A percentile compares a stretch with the other conserved stretches of the same genome.
Evolutionary conservation across 2,888 invertebrate genomes (phyloP).

Genomic region (Agrilus biguttatus): DNA sequence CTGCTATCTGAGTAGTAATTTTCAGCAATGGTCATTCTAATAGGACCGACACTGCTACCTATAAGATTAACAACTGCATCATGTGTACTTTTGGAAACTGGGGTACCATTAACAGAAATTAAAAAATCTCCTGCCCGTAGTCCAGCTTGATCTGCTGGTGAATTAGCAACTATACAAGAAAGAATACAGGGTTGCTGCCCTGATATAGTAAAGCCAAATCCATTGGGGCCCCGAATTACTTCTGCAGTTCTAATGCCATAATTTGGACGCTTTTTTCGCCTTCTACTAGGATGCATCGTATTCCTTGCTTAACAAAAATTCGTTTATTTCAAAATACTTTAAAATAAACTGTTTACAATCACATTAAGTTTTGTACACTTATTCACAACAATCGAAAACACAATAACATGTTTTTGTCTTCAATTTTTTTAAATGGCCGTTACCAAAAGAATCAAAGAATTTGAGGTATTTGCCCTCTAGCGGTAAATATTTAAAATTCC

Average conservation of each 20-base stretch:
- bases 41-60: slow-evolving; percentile 69
- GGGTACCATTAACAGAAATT: slow-evolving; percentile 80
- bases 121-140: slow-evolving; percentile 85
- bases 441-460: slow-evolving; percentile 13
- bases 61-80: slow-evolving; percentile 87
- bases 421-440: slow-evolving; percentile 26
- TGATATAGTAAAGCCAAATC: slow-evolving; percentile 96
- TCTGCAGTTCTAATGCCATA: slow-evolving; percentile 72
- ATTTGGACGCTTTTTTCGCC: slow-evolving; percentile 56
- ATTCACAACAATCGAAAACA: slow-evolving; percentile 6
- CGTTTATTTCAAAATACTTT: not conserved
- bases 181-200: slow-evolving; percentile 93
- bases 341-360: slow-evolving; percentile 3
- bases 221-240: slow-evolving; percentile 70
- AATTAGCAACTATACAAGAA: slow-evolving; percentile 80
- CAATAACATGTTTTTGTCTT: slow-evolving; percentile 18
- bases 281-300: slow-evolving; percentile 44
- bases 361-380: slow-evolving; percentile 8
- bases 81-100: slow-evolving; percentile 83
- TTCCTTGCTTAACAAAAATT: slow-evolving; percentile 8
- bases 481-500: slow-evolving; percentile 12
- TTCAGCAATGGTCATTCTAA: slow-evolving; percentile 75
- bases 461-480: slow-evolving; percentile 12
- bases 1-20: slow-evolving; percentile 77
- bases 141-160: slow-evolving; percentile 83